Conservation (phyloP, 2,797 vertebrate genomes). For the Valencia hispanica region DNA sequence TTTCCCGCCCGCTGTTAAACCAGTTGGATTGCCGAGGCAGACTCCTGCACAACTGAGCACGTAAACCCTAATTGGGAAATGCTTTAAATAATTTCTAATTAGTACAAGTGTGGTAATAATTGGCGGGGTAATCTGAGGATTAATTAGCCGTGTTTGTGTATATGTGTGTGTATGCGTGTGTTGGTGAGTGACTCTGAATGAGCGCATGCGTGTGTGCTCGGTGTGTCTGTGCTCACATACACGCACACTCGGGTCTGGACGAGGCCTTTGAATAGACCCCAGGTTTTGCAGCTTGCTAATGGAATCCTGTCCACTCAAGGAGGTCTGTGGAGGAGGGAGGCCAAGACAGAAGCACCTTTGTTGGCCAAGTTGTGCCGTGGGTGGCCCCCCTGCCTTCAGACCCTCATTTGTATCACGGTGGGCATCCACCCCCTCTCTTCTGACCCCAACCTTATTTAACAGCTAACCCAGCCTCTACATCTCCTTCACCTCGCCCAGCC, state of each 20-base stretch:
- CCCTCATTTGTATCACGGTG: conserved; percentile 89
- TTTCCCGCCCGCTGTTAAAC: conserved; percentile 56
- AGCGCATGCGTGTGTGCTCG: conserved; percentile 48
- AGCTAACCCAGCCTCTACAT: conserved; percentile 72
- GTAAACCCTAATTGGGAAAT: conserved; percentile 89
- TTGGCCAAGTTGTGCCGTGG: conserved; percentile 88
- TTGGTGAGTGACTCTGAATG: conserved; percentile 70
- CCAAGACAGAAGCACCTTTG: conserved; percentile 91
- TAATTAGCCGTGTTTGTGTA: conserved; percentile 86
- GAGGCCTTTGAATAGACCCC: conserved; percentile 73
- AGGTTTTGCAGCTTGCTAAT: conserved; percentile 81
- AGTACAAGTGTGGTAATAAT: conserved; percentile 93
- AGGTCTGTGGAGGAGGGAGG: conserved; percentile 79
- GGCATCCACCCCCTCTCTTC: conserved; percentile 74
- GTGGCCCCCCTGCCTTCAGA: conserved; percentile 85
- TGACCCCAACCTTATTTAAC: conserved; percentile 77
- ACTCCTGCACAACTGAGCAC: conserved; percentile 83
- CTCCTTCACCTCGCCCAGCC: conserved; percentile 66
- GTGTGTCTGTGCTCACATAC: conserved; percentile 17
- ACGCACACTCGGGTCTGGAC: conserved; percentile 56
- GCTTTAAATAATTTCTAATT: conserved; percentile 94
- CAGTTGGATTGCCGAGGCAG: conserved; percentile 87
- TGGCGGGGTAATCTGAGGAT: conserved; percentile 88
- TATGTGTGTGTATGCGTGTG: conserved; percentile 51
- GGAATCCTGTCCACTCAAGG: conserved; percentile 81